These are phyloP conservation scores for Furcula furcula DNA, from an alignment of 2,888 invertebrate species.

Conservation along the genomic window DNA sequence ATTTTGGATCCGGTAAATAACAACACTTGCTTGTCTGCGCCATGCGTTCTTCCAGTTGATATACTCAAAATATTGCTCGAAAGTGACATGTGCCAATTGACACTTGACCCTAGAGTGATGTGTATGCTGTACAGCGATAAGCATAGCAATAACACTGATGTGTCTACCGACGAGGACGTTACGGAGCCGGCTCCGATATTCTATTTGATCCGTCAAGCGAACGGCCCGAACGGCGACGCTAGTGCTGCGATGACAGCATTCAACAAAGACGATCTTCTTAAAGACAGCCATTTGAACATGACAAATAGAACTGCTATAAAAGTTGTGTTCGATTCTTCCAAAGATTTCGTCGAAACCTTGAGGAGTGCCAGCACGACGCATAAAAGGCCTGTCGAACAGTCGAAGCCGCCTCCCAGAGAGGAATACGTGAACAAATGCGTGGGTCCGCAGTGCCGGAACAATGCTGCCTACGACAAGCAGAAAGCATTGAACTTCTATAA, in stretches of 20 bases:
- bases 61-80: conserved; percentile 61
- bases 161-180: conserved; percentile 57
- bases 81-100: conserved; percentile 67
- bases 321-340: conserved; percentile 69
- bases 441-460: conserved; percentile 58
- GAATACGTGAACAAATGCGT: conserved; percentile 59
- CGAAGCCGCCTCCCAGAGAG: conserved; percentile 41
- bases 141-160: conserved; percentile 48
- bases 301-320: conserved; percentile 69
- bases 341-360: conserved; percentile 69
- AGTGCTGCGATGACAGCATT: conserved; percentile 66
- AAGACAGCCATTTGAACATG: conserved; percentile 61
- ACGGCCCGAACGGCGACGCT: conserved; percentile 52
- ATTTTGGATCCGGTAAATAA: conserved; percentile 62
- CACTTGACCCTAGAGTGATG: conserved; percentile 66
- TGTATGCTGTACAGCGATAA: conserved; percentile 70
- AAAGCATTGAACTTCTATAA: conserved; percentile 76
- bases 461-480: conserved; percentile 62
- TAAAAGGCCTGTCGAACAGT: conserved; percentile 39
- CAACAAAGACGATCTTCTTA: conserved; percentile 61
- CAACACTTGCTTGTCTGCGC: conserved; percentile 71
- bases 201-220: conserved; percentile 70
- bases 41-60: conserved; percentile 70
- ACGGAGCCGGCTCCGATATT: conserved; percentile 71
- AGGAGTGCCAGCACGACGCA: conserved; percentile 55